Conservation (phyloP, 37 sponge, comb jelly and placozoan species). For the Theonella swinhoei region DNA sequence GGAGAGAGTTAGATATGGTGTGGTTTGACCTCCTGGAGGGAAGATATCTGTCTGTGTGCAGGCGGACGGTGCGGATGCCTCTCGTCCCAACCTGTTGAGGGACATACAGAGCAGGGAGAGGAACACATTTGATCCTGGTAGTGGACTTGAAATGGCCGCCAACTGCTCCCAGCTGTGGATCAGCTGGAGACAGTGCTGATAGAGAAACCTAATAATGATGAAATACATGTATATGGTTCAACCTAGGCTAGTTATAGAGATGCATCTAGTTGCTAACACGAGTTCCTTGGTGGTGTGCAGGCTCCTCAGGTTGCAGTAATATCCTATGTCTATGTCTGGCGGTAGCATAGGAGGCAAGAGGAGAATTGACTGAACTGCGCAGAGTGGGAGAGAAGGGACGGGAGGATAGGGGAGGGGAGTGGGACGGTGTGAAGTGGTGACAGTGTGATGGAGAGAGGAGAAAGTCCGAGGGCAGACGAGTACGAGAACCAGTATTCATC, state of each 20-base stretch:
- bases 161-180: constrained; percentile 6
- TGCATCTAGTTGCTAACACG: neutral
- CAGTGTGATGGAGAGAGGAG: neutral
- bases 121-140: constrained; percentile 43
- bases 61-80: constrained; percentile 21
- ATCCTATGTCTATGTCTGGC: neutral
- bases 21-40: neutral
- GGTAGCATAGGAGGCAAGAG: neutral
- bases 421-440: neutral
- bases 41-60: constrained; percentile 42
- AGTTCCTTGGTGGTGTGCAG: too few relatives aligned
- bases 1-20: constrained; percentile 35
- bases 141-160: constrained; percentile 54
- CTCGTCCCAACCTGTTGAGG: neutral
- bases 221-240: neutral
- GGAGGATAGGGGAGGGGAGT: neutral
- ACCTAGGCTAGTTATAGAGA: too few relatives aligned
- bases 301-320: too few relatives aligned
- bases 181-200: constrained; percentile 26
- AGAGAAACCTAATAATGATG: constrained; percentile 40
- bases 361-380: neutral
- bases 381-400: neutral
- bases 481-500: neutral
- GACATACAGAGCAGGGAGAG: constrained; percentile 38
- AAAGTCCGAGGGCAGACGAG: too few relatives aligned